Evolutionary conservation across 2,797 vertebrate species (phyloP), one percentile per base, ranked within the genome.

Genomic region (Neosilurus hyrtlii): DNA sequence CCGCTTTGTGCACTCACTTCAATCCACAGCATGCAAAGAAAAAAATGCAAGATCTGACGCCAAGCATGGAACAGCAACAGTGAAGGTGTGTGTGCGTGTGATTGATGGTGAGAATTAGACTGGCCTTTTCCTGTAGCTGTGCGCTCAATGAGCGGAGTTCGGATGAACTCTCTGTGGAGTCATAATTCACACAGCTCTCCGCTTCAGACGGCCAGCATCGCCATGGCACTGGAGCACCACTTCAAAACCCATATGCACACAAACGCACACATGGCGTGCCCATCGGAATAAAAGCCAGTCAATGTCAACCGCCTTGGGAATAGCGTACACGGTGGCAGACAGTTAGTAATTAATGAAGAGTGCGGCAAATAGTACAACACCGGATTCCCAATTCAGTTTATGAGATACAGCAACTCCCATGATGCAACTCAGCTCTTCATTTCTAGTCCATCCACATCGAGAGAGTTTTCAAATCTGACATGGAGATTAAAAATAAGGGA

Each of bases 241-340:
- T 52, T 57, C 73, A 79, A 68, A 37, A 76, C 63, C 35, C 83
- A 66, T 35, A 70, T 26, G 5, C 49, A 54, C 35, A 37, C 79
- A 80, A 74, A 84, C 76, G 77, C 74, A 72, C 82, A 76, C 83
- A 82, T 80, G 9, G 24, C 24, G 54, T 30, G 52, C 52, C 71
- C n/a, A 16, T 54, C 52, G 49, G 72, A 57, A 82, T 68, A 14
- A 37, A 66, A 59, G 72, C 73, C 82, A 79, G 75, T 82, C 86
- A 82, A 63, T 82, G 83, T 81, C 85, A 84, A 56, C 66, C 82
- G 72, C 80, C 61, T 74, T 74, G 71, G 82, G 84, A 86, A 80
- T 54, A 72, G 59, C 43, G 52, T 56, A 80, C 22, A 12, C 12
- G 62, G 83, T 76, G 84, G 84, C 52, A 82, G 67, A 68, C 18